A percentile compares a stretch with the other conserved stretches of the same genome.
Evolutionary conservation across 2,797 vertebrate genomes (phyloP).

Genomic region (Ficedula albicollis): DNA sequence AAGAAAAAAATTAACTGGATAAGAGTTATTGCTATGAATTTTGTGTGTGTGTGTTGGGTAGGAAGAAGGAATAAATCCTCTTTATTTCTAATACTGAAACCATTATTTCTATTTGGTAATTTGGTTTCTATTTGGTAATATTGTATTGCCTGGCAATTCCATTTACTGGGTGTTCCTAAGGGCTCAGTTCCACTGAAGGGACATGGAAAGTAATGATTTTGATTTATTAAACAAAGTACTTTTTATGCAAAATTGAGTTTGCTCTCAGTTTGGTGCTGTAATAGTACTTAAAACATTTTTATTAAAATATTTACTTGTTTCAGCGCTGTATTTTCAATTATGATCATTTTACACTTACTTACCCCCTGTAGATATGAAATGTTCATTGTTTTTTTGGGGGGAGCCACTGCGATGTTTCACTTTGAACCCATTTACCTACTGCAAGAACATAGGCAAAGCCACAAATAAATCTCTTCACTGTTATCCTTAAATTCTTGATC

Average conservation of each 20-base stretch:
- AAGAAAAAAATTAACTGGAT: not conserved
- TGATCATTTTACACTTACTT: conserved; percentile 32
- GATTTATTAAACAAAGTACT: conserved; percentile 13
- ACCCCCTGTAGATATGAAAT: not conserved
- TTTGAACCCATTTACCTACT: not conserved
- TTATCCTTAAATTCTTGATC: conserved; percentile 20
- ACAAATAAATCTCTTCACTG: conserved; percentile 36
- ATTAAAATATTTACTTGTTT: conserved; percentile 21
- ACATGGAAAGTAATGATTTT: conserved; percentile 10
- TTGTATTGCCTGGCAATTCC: not conserved
- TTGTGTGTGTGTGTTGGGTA: not conserved
- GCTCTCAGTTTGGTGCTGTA: conserved; percentile 25
- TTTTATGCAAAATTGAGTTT: conserved; percentile 47
- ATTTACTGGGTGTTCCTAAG: not conserved
- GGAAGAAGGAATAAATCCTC: not conserved
- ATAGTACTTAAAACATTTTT: conserved; percentile 25
- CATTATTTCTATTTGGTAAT: conserved; percentile 16
- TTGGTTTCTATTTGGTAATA: not conserved
- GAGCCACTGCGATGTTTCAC: not conserved
- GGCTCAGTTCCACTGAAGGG: conserved; percentile 7
- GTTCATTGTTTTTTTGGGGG: not conserved
- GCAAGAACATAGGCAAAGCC: not conserved
- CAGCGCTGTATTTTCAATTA: conserved; percentile 31
- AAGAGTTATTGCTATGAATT: conserved; percentile 3
- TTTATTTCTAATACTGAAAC: not conserved